Conservation (phyloP, 2,113 vertebrate species). For the Motacilla tschutschensis region DNA sequence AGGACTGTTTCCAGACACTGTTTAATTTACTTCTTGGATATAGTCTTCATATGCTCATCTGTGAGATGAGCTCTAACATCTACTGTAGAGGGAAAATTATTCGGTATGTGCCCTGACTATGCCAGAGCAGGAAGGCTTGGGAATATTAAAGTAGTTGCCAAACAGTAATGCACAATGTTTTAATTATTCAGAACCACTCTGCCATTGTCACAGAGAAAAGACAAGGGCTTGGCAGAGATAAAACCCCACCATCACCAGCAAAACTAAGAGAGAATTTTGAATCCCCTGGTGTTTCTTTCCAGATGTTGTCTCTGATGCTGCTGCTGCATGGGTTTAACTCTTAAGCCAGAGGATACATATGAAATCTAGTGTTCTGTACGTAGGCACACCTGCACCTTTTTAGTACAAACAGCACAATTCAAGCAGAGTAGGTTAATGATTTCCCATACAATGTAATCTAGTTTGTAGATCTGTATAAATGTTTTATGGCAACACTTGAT, state of each 20-base stretch:
- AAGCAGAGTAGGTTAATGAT: conserved; percentile 52
- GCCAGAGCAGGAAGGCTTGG: neutral
- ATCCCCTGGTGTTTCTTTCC: conserved; percentile 13
- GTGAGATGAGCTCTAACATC: conserved; percentile 2
- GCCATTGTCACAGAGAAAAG: conserved; percentile 25
- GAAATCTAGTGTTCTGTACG: neutral
- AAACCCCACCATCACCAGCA: neutral
- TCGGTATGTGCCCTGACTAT: neutral
- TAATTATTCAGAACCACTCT: conserved; percentile 36
- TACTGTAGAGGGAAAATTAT: neutral
- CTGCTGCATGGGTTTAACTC: neutral
- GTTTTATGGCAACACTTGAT: conserved; percentile 62
- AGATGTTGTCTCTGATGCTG: neutral
- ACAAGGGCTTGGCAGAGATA: neutral
- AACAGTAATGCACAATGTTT: conserved; percentile 27
- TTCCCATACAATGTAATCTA: conserved; percentile 52
- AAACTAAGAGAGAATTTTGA: neutral
- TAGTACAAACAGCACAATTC: conserved; percentile 9
- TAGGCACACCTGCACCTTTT: neutral
- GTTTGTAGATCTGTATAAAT: conserved; percentile 66
- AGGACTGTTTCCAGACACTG: conserved; percentile 5
- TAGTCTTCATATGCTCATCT: conserved; percentile 13
- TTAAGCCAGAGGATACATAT: neutral
- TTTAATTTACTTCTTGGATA: conserved; percentile 40
- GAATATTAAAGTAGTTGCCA: conserved; percentile 26